Base-by-base conservation (phyloP, 2,888 invertebrate genomes). In the Schizaphis graminum region DNA sequence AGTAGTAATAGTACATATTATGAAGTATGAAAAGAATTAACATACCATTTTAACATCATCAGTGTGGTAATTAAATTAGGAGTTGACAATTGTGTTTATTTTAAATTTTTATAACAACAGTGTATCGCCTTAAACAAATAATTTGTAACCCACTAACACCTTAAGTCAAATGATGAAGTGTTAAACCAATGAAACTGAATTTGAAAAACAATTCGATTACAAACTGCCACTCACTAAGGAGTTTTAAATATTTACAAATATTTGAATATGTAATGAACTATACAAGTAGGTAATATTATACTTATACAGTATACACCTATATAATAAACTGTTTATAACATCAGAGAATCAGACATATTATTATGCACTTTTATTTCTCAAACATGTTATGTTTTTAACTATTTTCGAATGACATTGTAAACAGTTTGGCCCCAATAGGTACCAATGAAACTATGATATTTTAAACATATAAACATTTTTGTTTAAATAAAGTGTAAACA, bases 181-280 rank as follows among this genome's bases (percentile, higher is more conserved):
- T 92, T 88, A 88, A 92, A 92, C 44, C 49, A 53, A 88, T 26
- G 53, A 88, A 88, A 88, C 88, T 21, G 67, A 28, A 88, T 53
- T 88, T 92, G 2, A 49, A 67, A 92, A 77, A n/a, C 26, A 92
- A 92, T 88, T 53, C 41, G 11, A 67, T 49, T 88, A 88, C 8
- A 8, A 57, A 92, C 67, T 16, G 8, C 28, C 49, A 35, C 24
- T 86, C 7, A n/a, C 77, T 35, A 77, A 77, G 44, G 28, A 92
- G 47, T 57, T 49, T 49, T 41, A 89, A 77, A 93, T 84, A 84
- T 93, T 91, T 90, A 94, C 49, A 86, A 85, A 86, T 61, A 91
- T 91, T 86, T 90, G 85, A 91, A 94, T 91, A 90, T 13, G 41
- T 94, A 94, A 94, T 94, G 61, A 91, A 47, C 35, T 86, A 90